Base-by-base conservation (phyloP, 2,888 invertebrate genomes). In the Chironomus tentans region DNA sequence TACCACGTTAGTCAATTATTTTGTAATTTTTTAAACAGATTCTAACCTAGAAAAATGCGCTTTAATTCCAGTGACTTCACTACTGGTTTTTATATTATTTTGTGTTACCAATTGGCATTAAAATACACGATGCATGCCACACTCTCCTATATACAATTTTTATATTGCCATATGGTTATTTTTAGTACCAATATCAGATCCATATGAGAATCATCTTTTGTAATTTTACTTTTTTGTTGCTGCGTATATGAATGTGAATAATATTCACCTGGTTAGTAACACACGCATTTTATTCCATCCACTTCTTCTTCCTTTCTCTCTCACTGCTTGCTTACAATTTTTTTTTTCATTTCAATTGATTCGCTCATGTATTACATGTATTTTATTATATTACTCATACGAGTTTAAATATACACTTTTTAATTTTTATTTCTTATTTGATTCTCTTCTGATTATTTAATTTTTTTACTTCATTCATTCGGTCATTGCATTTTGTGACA, bases 261-360 rank as follows among this genome's bases (percentile, higher is more conserved):
- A 38, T 28, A 68, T 68, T 38, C 68, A 68, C 68, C 68, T 68
- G 68, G 68, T 38, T 68, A 28, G 68, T 24, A 68, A 68, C 68
- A 68, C 15, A 56, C 56, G 56, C 56, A 56, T 56, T 56, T 7
- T 15, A 56, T 56, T 56, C 56, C 18, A 18, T 56, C 56, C 18
- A 18, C 56, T 56, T 15, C 56, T 56, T 15, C 56, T 56, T 18
- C 7, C 56, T 15, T 18, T 18, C 50, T 50, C 50, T 13, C 50
- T 15, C 15, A 24, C 22, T 24, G 22, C 22, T 24, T 24, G 22
- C 22, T 24, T 24, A 24, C 22, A 24, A n/a, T n/a, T 24, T 48
- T 48, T 48, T 48, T 48, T 50, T 50, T 5, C 50, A 7, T 56
- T 56, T 56, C 38, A 38, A 38, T 38, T 38, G 38, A 10, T 56